Evolutionary conservation across 2,113 vertebrate genomes (phyloP).

Genomic region (Rattus norvegicus): DNA sequence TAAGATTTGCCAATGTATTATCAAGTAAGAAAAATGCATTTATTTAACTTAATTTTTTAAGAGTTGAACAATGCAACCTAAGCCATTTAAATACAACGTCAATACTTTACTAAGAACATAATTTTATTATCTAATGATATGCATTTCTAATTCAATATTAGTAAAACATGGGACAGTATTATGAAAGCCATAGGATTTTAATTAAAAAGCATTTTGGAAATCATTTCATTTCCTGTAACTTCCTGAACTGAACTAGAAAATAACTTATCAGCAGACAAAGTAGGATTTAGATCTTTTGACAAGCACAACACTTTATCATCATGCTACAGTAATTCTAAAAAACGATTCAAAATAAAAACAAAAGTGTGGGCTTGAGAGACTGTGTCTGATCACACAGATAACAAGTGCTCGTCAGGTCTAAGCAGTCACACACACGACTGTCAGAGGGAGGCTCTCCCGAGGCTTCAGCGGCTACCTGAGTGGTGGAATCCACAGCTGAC

Average conservation of each 20-base stretch:
- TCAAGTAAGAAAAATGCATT: conserved; percentile 26
- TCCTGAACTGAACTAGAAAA: conserved; percentile 34
- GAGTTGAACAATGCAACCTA: neutral
- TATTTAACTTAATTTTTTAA: conserved; percentile 39
- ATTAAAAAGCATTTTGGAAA: neutral
- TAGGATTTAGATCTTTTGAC: neutral
- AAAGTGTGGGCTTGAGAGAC: neutral
- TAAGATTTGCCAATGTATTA: neutral
- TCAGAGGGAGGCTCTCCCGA: conserved; percentile 77
- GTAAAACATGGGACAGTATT: neutral
- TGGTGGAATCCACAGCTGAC: conserved; percentile 99
- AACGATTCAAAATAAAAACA: neutral
- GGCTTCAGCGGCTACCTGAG: conserved; percentile 90
- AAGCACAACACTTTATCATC: neutral
- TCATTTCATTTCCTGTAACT: conserved; percentile 45
- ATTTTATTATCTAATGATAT: neutral
- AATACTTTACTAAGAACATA: conserved; percentile 39
- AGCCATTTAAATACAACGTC: neutral
- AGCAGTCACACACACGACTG: conserved; percentile 60
- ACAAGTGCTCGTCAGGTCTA: neutral
- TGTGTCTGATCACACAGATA: neutral
- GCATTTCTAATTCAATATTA: conserved; percentile 12
- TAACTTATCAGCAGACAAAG: neutral
- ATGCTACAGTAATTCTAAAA: neutral
- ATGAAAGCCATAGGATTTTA: conserved; percentile 40